Base-by-base conservation (phyloP, 1,140 invertebrate genomes). In the Papilio glaucus region DNA sequence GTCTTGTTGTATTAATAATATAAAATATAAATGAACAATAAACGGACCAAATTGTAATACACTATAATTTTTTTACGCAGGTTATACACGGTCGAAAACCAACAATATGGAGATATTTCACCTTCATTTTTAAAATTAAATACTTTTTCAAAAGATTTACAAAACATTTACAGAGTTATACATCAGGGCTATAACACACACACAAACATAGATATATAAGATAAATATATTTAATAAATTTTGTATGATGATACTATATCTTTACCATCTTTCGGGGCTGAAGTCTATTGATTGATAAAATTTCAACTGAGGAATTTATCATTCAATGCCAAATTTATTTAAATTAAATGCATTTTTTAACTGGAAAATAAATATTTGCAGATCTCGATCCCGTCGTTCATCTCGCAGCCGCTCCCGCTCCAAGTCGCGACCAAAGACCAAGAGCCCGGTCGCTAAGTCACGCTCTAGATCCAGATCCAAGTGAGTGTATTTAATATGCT, bases 341-440 rank as follows among this genome's bases (percentile, higher is more conserved):
- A 18, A 63, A 57, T 26, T 33, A 57, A 33, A 41, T 12, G 41
- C 49, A 41, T 42, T n/a, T 61, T 21, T 49, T 38, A 65, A 29
- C 37, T 4, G 38, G n/a, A 61, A 13, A 33, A 29, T n/a, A 37
- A 39, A 24, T 21, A n/a, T 45, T 61, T 72, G 86, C 75, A 95
- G 94, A 79, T 95, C 95, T 73, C 91, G 94, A 63, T 94, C 93
- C 67, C 95, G 94, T 73, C 95, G 94, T 72, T 94, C 94, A 38
- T 95, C 94, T 21, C 95, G 95, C 80, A 96, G 95, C 78, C 95
- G 95, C 42, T 96, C 95, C 21, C 95, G 95, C 45, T 96, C 95
- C 72, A 96, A 96, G 78, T 95, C 94, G 62, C 95, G 95, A 70
- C 95, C 96, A 49, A 96, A 96, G 93, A 96, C 95, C 81, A 96